These are phyloP conservation scores for Indicator maculatus DNA, from an alignment of 2,113 vertebrate genomes.

Conservation along the genomic window DNA sequence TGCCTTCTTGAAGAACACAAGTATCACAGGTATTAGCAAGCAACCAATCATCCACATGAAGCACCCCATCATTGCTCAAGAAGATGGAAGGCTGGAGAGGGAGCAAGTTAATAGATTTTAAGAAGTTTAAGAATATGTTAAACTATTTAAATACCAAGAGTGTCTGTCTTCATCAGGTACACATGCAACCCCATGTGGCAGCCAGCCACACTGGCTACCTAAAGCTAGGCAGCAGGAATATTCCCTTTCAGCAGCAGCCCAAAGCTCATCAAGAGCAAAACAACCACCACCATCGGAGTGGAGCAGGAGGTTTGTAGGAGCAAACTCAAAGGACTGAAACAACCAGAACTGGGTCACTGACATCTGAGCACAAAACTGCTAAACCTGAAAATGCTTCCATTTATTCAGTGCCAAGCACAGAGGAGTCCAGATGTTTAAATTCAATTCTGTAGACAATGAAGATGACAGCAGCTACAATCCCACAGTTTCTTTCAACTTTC, in stretches of 20 bases:
- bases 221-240: neutral
- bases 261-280: neutral
- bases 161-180: neutral
- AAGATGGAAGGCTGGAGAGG: neutral
- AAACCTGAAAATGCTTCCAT: neutral
- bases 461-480: neutral
- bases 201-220: neutral
- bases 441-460: neutral
- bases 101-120: neutral
- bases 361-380: neutral
- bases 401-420: constrained; percentile 16
- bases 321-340: neutral
- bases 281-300: neutral
- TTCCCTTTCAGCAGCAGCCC: neutral
- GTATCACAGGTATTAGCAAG: neutral
- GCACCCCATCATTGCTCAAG: neutral
- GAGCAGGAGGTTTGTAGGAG: neutral
- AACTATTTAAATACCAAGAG: neutral
- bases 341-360: constrained; percentile 30
- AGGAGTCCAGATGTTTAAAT: neutral
- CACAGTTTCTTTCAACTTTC: neutral
- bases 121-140: neutral
- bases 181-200: rapidly evolving
- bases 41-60: neutral
- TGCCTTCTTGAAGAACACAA: neutral